Evolutionary conservation across 2,797 vertebrate genomes (phyloP).

Genomic region (Neosilurus mollespiculum): DNA sequence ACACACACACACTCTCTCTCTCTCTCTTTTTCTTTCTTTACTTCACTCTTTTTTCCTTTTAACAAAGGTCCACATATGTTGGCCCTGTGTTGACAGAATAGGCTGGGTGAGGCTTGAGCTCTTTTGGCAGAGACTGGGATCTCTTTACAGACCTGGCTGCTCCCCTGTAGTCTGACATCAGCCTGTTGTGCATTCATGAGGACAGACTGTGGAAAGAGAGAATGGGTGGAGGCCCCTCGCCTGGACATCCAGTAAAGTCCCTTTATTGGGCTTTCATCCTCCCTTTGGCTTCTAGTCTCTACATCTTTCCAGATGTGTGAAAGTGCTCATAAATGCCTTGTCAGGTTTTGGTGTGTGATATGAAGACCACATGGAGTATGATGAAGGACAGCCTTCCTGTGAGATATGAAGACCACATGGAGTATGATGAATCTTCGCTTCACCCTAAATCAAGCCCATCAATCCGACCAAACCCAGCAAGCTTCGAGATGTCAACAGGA

Average conservation of each 20-base stretch:
- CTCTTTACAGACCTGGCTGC: conserved; percentile 60
- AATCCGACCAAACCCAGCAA: background rate
- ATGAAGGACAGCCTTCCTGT: no score
- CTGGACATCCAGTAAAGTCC: conserved; percentile 39
- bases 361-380: conserved; percentile 14
- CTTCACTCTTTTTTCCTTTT: conserved; percentile 35
- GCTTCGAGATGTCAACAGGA: conserved; percentile 9
- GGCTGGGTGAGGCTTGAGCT: conserved; percentile 34
- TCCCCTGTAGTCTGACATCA: conserved; percentile 57
- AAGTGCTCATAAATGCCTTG: conserved; percentile 27
- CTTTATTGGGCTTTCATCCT: conserved; percentile 42
- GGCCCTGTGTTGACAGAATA: conserved; percentile 38
- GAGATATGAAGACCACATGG: conserved; percentile 21
- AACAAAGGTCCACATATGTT: conserved; percentile 42
- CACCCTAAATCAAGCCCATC: background rate
- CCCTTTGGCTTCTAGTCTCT: conserved; percentile 22
- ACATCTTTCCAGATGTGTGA: conserved; percentile 29
- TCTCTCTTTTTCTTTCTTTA: conserved; percentile 8
- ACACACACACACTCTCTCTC: no score
- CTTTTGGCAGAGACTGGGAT: conserved; percentile 32
- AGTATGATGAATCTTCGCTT: background rate
- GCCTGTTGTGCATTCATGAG: conserved; percentile 58
- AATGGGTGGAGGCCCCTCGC: conserved; percentile 54
- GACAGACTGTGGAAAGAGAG: background rate
- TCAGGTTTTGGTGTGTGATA: conserved; percentile 17